Evolutionary conservation across 1,140 invertebrate genomes (phyloP), one percentile per base, ranked within the genome.

Genomic region (Hylaeus volcanicus): DNA sequence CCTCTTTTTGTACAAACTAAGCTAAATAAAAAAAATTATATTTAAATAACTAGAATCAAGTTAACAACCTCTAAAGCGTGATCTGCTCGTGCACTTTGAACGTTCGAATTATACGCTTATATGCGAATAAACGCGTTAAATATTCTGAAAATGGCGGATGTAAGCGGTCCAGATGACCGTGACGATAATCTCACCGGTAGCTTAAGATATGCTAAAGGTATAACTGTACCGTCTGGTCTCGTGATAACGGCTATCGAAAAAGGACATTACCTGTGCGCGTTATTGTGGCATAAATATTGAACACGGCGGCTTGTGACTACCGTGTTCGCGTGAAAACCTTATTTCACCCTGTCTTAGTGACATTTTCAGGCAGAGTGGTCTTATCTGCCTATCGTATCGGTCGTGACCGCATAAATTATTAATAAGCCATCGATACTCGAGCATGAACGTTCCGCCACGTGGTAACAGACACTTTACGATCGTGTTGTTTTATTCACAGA

Each of bases 401-500:
- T 14, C 61, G 39, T 9, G 14, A 9, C 39, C 61, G 61, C 14
- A 39, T 64, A 43, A 64, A 64, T 64, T 43, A 64, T 64, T 64
- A 64, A 64, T 64, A 64, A 64, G 61, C 39, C 61, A 64, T 64
- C 61, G 61, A 64, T 43, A 41, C 61, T 26, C 3, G n/a, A 4
- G 11, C 56, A n/a, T 1, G 4, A 26, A 1, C 15, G 12, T 64
- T 43, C 15, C 61, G 39, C 39, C 61, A 5, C 12, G 12, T 6
- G 61, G 15, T 43, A 64, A 64, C 61, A 3, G 39, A 64, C 61
- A 26, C 39, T 64, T 64, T 43, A 64, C 61, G 61, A 41, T 41
- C 61, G 39, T 15, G 61, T 64, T 64, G 61, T 64, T 64, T 64
- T 64, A 64, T 64, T 64, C 61, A 64, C 61, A 11, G 61, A 14